Evolutionary conservation across 2,113 vertebrate genomes (phyloP), one percentile per base, ranked within the genome.

Genomic region (Cephalopterus ornatus): DNA sequence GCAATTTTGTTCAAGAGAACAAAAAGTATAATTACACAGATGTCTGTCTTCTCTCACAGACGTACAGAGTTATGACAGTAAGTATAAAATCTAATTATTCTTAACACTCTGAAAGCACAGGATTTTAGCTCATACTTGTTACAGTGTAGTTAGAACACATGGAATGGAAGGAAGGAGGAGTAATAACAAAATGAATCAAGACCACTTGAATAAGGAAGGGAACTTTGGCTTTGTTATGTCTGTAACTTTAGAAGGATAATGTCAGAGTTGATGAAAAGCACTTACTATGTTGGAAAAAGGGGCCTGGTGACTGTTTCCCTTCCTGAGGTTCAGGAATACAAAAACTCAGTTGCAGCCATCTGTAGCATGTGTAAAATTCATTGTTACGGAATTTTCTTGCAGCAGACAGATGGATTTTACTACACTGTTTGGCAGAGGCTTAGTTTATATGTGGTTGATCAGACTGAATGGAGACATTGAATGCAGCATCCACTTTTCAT

Each of bases 11-110:
- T 92, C 59, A 39, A 86, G n/a, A 71, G 65, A 95, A 92, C 72
- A 96, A 84, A 94, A 91, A 73, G 13, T 61, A 50, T 89, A 94
- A 92, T 95, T 89, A 65, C 79, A 91, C 68, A 92, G 68, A 95
- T 87, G 83, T 67, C 86, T 89, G 50, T 90, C 88, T 95, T 80
- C 35, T 95, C 47, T 91, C 56, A 61, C 55, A 96, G 59, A 71
- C 11, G 0, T 75, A 61, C 65, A 91, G 68, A 77, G 13, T 59
- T 93, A 23, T 49, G 68, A 71, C 52, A 91, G 42, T 21, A 83
- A 77, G 63, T 86, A 91, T 42, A 86, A 92, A 91, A 86, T 81
- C 18, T 53, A 52, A 58, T 73, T 89, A 35, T 61, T 82, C 62
- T 66, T 76, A 92, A 83, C n/a, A 49, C 19, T 85, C 47, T 50